Evolutionary conservation across 2,113 vertebrate genomes (phyloP).

Genomic region (Lampris incognitus): DNA sequence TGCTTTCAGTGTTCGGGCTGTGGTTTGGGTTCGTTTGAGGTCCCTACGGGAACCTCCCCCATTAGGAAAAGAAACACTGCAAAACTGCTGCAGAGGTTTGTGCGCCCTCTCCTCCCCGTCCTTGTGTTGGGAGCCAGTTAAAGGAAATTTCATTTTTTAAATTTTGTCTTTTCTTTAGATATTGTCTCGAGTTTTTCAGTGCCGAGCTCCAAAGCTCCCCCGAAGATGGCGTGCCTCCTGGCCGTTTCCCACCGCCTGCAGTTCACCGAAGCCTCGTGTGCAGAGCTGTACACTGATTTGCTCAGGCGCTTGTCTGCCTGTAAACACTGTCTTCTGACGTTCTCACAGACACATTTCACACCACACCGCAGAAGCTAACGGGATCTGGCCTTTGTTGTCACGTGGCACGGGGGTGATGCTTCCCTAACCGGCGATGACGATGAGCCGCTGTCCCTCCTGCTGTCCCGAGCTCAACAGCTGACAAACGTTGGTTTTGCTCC

Average conservation of each 20-base stretch:
- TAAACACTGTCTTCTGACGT: constrained; percentile 44
- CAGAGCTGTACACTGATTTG: constrained; percentile 44
- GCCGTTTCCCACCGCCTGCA: constrained; percentile 31
- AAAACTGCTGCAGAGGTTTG: no score
- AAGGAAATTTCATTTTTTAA: background rate
- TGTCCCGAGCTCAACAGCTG: no score
- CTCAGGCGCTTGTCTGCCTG: constrained; percentile 57
- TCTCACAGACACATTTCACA: constrained; percentile 68
- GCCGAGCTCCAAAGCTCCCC: background rate
- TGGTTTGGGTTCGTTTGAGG: no score
- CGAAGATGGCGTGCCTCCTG: background rate
- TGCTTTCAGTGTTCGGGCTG: no score
- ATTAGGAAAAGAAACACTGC: no score
- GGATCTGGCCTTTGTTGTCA: constrained; percentile 58
- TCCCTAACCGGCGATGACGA: constrained; percentile 31
- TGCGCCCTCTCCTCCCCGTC: background rate
- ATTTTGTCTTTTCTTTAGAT: background rate
- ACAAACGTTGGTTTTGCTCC: no score
- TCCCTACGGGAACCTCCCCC: no score
- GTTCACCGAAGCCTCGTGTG: constrained; percentile 49
- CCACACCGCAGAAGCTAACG: constrained; percentile 62
- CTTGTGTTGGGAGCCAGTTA: no score
- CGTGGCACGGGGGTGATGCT: constrained; percentile 42
- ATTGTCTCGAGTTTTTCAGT: background rate
- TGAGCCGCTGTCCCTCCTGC: background rate